phyloP scores from a whole-genome alignment of 2,113 vertebrate genomes.

The Colossoma macropomum region DNA sequence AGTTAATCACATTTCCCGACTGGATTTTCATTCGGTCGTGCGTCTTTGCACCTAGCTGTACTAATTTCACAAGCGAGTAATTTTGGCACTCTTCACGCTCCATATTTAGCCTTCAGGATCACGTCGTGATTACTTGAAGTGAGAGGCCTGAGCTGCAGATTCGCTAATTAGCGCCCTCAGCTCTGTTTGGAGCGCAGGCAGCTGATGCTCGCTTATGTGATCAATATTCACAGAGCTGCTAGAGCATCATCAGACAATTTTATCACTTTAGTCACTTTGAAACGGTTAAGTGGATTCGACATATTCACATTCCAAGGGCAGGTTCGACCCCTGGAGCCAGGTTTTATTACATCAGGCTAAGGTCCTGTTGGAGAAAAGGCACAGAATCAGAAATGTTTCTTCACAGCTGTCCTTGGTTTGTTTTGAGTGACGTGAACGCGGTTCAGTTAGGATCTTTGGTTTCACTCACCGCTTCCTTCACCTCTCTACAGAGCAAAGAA shows the following conservation, averaged over 20 bases:
- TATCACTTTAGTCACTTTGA: not conserved
- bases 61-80: not conserved
- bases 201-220: constrained; percentile 12
- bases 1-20: not conserved
- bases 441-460: no score
- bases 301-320: not conserved
- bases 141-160: constrained; percentile 34
- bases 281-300: not conserved
- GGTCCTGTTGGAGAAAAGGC: not conserved
- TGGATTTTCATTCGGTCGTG: not conserved
- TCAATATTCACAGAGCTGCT: not conserved
- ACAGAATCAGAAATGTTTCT: not conserved
- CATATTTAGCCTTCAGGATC: constrained; percentile 43
- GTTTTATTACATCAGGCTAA: not conserved
- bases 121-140: constrained; percentile 26
- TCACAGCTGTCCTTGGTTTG: no score
- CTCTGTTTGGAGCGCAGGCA: constrained; percentile 46
- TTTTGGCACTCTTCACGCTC: constrained; percentile 26
- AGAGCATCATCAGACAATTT: not conserved
- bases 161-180: constrained; percentile 47
- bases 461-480: not conserved
- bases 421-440: no score
- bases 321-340: not conserved
- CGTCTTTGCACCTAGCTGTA: not conserved
- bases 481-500: not conserved